These are phyloP conservation scores for Intellagama lesueurii DNA, from an alignment of 2,797 vertebrate species.

Conservation along the genomic window DNA sequence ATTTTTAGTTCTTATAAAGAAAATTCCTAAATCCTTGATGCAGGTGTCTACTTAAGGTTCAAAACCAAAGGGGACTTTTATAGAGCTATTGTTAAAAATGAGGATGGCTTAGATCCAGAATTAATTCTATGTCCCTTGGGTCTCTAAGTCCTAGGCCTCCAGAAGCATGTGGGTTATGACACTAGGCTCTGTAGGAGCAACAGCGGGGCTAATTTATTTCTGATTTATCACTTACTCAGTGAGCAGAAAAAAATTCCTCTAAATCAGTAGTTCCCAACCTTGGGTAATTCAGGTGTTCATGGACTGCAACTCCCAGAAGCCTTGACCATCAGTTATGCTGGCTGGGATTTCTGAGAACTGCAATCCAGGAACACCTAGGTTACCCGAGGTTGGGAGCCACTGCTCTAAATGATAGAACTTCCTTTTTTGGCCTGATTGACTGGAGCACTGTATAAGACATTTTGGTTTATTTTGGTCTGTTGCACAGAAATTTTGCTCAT, in stretches of 20 bases:
- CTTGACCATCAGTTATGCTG: too few species aligned
- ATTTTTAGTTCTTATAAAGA: neutral
- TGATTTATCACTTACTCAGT: neutral
- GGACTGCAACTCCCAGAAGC: too few species aligned
- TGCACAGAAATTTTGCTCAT: conserved; percentile 3
- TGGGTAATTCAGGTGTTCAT: too few species aligned
- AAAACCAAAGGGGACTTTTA: neutral
- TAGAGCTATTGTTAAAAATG: too few species aligned
- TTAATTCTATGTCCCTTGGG: neutral
- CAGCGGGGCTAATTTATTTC: neutral
- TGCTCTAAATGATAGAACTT: neutral
- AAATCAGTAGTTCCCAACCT: too few species aligned
- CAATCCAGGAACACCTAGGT: too few species aligned
- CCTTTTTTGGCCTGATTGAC: neutral
- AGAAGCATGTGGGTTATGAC: neutral
- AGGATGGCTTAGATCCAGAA: neutral
- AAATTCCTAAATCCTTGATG: neutral
- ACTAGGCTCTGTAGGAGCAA: neutral
- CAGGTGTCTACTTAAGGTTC: neutral
- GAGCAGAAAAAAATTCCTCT: neutral
- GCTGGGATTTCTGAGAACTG: too few species aligned
- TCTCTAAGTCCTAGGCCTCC: neutral
- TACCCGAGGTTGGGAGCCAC: too few species aligned
- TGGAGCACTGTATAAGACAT: conserved; percentile 3
- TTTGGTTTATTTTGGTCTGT: neutral